Percentiles rank a stretch among this genome's conserved stretches.
phyloP scores from a whole-genome alignment of 2,797 vertebrate species.

The Scomberomorus guttatus region DNA sequence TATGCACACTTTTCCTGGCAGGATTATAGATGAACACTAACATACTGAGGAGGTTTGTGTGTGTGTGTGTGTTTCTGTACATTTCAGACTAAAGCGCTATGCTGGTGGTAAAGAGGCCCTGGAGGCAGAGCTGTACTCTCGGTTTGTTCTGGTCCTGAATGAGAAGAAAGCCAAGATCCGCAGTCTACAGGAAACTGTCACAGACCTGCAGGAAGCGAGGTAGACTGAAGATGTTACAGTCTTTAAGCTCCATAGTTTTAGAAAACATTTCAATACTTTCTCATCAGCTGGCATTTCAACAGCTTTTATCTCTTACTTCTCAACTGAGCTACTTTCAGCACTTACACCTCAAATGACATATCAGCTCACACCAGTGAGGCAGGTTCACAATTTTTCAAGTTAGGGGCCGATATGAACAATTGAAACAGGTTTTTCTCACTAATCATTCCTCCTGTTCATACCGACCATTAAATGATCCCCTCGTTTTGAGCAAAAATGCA shows the following conservation, averaged over 20 bases:
- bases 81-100: conserved; percentile 87
- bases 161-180: conserved; percentile 96
- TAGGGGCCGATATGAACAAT: too few species aligned
- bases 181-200: conserved; percentile 84
- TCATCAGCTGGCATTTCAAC: too few species aligned
- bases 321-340: too few species aligned
- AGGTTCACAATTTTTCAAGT: too few species aligned
- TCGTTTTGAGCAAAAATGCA: too few species aligned
- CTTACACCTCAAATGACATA: too few species aligned
- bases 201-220: conserved; percentile 65
- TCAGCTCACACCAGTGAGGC: too few species aligned
- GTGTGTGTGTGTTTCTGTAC: conserved; percentile 17
- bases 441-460: too few species aligned
- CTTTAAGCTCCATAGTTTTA: too few species aligned
- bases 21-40: neutral
- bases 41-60: neutral
- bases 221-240: neutral
- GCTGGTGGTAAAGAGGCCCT: conserved; percentile 88
- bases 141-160: conserved; percentile 93
- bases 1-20: neutral
- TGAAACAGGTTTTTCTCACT: too few species aligned
- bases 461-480: too few species aligned
- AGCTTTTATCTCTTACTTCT: neutral
- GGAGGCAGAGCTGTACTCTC: conserved; percentile 91
- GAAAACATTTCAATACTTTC: too few species aligned